Evolutionary conservation across 2,888 invertebrate genomes (phyloP).

Genomic region (Calliphora vomitoria): DNA sequence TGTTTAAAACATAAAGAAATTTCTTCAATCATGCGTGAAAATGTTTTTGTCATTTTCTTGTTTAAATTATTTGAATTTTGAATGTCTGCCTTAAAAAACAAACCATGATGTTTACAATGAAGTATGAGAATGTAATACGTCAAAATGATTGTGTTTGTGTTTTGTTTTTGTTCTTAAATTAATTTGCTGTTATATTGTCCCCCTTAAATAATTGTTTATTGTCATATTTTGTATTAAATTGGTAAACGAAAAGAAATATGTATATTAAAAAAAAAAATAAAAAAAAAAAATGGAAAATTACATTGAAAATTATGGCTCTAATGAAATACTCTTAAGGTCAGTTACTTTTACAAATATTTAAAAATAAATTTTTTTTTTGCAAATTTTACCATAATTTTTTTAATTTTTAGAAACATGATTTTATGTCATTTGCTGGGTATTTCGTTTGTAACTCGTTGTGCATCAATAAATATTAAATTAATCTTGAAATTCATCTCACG

Average conservation of each 20-base stretch:
- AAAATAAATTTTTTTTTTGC: not conserved
- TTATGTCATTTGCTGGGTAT: not conserved
- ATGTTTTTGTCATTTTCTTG: slow-evolving; percentile 22
- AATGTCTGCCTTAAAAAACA: not conserved
- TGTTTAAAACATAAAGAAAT: slow-evolving; percentile 21
- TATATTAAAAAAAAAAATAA: too few relatives aligned
- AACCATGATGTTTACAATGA: not conserved
- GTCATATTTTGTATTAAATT: slow-evolving; percentile 1
- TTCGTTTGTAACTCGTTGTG: not conserved
- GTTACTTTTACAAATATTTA: not conserved
- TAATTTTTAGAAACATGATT: not conserved
- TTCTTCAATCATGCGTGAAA: slow-evolving; percentile 39
- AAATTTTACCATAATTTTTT: not conserved
- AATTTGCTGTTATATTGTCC: slow-evolving; percentile 6
- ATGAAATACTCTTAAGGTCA: not conserved
- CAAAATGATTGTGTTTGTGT: slow-evolving; percentile 20
- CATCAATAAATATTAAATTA: slow-evolving; percentile 15
- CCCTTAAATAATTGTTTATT: slow-evolving; percentile 23
- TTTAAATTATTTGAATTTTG: slow-evolving; percentile 16
- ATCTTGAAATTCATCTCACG: slow-evolving; percentile 33
- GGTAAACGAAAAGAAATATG: not conserved
- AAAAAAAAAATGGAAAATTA: too few relatives aligned
- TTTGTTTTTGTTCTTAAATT: slow-evolving; percentile 10
- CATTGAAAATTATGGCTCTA: not conserved
- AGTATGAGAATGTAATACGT: slow-evolving; percentile 8